Conservation (phyloP, 2,113 vertebrate genomes). For the Psophia crepitans region DNA sequence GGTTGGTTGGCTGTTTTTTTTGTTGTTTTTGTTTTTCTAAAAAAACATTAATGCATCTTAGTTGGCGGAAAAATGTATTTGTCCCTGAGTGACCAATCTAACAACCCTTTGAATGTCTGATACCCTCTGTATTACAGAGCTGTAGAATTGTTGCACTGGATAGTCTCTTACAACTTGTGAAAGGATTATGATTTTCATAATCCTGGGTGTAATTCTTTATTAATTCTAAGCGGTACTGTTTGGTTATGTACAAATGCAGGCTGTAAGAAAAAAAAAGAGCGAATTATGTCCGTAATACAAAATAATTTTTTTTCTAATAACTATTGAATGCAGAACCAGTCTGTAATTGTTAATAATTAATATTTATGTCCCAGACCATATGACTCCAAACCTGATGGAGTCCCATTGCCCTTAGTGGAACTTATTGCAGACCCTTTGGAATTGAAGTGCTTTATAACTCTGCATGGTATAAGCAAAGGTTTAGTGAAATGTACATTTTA, state of each 20-base stretch:
- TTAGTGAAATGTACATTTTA: background rate
- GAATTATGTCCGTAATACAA: background rate
- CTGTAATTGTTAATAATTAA: background rate
- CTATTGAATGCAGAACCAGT: background rate
- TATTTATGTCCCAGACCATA: background rate
- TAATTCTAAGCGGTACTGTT: background rate
- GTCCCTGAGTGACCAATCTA: background rate
- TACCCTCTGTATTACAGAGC: background rate
- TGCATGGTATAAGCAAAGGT: background rate
- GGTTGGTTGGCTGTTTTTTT: background rate
- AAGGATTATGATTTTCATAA: background rate
- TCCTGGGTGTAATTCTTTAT: background rate
- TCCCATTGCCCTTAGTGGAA: background rate
- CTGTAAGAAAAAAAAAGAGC: background rate
- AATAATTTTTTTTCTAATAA: background rate
- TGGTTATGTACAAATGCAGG: background rate
- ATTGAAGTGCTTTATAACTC: background rate
- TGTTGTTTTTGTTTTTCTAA: background rate
- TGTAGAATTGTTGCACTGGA: background rate
- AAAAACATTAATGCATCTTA: background rate
- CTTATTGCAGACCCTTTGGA: background rate
- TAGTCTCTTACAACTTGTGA: background rate
- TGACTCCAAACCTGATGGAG: background rate
- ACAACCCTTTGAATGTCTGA: background rate
- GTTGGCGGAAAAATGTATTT: background rate